Base-by-base conservation (phyloP, 2,797 vertebrate genomes). In the Xenops minutus region DNA sequence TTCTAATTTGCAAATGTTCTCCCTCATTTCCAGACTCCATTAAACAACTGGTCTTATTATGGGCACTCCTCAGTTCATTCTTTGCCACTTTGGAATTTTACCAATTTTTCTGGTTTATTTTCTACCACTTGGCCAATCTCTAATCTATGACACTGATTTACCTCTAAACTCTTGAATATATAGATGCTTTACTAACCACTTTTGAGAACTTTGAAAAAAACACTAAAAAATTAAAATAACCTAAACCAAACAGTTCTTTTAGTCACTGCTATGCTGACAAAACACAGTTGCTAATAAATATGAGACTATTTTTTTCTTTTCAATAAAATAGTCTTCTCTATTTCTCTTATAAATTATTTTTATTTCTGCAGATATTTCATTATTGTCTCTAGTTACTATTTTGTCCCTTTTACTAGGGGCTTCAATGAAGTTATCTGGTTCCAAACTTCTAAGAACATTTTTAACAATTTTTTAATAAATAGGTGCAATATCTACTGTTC, bases 1-100 rank as follows among this genome's bases (percentile, higher is more conserved):
- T 95, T 86, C 43, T 59, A 89, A 93, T 94, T 96, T 88, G 69
- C 68, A 95, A 92, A 88, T 88, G 48, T 71, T 91, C 89, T 91
- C 69, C 76, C 85, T 84, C 85, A 69, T 89, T 92, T 94, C 90
- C 89, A 96, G 93, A 93, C 76, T 78, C 62, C 79, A 10, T 80
- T 83, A 93, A 94, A 94, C 91, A 95, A 97, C 89, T 83, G 93
- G 82, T 48, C 62, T 62, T 83, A 81, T 78, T 84, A 81, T 12
- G 69, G 87, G 43, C 3, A 2, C 46, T 91, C 79, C 66, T 63
- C 30, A 71, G 59, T 81, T 81, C 78, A 86, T 88, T 81, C 69
- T 93, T 91, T 91, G 58, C 34, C 69, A 69, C 68, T 77, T 78
- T 75, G 55, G 76, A 86, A 83, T 62, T 63, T 81, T 73, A 86